Conservation (phyloP, 2,888 invertebrate genomes). For the Diplazon laetatorius region DNA sequence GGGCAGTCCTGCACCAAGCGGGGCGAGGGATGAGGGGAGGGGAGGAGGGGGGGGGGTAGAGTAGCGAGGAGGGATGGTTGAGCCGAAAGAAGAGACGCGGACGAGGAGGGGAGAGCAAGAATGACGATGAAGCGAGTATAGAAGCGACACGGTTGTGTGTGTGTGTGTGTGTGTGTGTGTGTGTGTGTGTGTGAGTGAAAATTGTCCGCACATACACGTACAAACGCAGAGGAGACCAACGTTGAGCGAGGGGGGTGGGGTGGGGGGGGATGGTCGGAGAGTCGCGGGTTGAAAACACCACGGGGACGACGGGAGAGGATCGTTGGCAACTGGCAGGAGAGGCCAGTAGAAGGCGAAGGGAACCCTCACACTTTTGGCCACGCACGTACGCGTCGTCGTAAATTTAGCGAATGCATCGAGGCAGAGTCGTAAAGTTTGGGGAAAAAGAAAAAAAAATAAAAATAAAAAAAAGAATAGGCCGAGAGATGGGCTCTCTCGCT, state of each 20-base stretch:
- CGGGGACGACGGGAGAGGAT: background rate
- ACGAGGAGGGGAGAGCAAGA: constrained; percentile 42
- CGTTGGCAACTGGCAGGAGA: background rate
- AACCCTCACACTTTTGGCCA: constrained; percentile 62
- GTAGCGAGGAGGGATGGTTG: background rate
- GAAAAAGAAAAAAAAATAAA: constrained; percentile 66
- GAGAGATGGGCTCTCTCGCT: constrained; percentile 46
- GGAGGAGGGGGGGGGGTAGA: constrained; percentile 12
- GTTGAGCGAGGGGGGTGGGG: no score
- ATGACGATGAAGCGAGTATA: constrained; percentile 45
- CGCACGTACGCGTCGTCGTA: constrained; percentile 74
- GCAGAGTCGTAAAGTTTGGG: constrained; percentile 71
- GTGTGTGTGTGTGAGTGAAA: constrained; percentile 36
- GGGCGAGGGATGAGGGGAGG: no score
- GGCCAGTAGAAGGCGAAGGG: constrained; percentile 31
- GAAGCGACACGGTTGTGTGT: constrained; percentile 22
- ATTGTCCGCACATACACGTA: constrained; percentile 33
- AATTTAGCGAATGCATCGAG: constrained; percentile 74
- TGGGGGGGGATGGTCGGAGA: background rate
- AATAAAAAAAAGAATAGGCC: constrained; percentile 65
- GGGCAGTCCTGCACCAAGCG: no score
- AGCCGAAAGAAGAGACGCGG: constrained; percentile 38
- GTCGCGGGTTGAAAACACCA: constrained; percentile 19
- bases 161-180: constrained; percentile 31
- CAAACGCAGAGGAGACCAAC: no score